Evolutionary conservation across 2,797 vertebrate genomes (phyloP).

Genomic region (Decapterus maruadsi): DNA sequence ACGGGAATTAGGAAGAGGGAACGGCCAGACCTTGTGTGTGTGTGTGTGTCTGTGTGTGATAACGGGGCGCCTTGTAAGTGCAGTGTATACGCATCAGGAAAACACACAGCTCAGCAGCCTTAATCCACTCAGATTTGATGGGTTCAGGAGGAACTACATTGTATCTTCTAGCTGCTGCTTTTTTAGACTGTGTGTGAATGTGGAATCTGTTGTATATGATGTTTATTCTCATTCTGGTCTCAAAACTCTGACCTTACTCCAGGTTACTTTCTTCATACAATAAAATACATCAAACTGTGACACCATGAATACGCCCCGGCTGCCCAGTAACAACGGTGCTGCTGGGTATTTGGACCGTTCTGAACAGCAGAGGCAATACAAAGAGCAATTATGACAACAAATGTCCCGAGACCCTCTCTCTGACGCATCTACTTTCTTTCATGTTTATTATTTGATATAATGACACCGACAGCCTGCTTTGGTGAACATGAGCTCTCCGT

Average conservation of each 20-base stretch:
- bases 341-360: neutral
- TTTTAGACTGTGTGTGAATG: neutral
- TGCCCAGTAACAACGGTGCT: slow-evolving; percentile 6
- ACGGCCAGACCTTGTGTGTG: slow-evolving; percentile 18
- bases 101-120: slow-evolving; percentile 1
- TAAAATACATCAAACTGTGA: slow-evolving; percentile 10
- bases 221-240: neutral
- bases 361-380: slow-evolving; percentile 11
- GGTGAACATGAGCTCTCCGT: slow-evolving; percentile 1
- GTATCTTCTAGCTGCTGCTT: neutral
- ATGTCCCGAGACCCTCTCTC: slow-evolving; percentile 8
- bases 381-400: slow-evolving; percentile 28
- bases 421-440: neutral
- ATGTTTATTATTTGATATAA: slow-evolving; percentile 2
- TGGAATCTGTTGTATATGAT: too few relatives aligned
- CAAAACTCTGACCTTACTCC: slow-evolving; percentile 7
- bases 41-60: neutral
- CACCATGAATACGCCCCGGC: neutral
- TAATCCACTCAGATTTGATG: slow-evolving; percentile 21
- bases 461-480: neutral
- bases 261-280: slow-evolving; percentile 12
- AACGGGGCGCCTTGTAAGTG: slow-evolving; percentile 16
- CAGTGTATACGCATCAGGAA: neutral
- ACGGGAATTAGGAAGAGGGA: slow-evolving; percentile 35
- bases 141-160: neutral